These are phyloP conservation scores for Morpho achilles DNA, from an alignment of 2,888 invertebrate species.

Conservation along the genomic window DNA sequence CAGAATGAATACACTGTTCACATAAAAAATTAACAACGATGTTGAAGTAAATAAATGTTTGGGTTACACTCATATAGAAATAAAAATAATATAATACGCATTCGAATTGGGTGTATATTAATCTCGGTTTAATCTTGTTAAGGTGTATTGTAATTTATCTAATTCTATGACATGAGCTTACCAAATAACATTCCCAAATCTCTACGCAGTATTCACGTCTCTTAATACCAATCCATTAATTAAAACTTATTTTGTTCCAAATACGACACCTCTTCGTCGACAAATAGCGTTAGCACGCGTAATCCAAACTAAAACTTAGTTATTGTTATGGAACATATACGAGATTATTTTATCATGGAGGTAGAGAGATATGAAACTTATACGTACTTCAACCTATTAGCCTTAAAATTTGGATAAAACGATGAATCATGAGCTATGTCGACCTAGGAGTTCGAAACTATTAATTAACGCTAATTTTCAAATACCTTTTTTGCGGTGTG, in stretches of 20 bases:
- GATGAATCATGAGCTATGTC: too few species aligned
- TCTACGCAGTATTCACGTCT: constrained; percentile 54
- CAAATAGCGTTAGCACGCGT: constrained; percentile 52
- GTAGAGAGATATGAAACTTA: constrained; percentile 11
- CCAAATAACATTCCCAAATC: constrained; percentile 44
- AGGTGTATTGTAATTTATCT: constrained; percentile 23
- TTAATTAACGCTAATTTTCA: too few species aligned
- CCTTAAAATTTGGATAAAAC: too few species aligned
- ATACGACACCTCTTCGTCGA: constrained; percentile 51
- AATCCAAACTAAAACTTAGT: constrained; percentile 52
- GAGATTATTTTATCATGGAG: constrained; percentile 21
- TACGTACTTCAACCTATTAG: background rate
- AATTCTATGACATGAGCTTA: constrained; percentile 25
- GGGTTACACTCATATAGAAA: too few species aligned
- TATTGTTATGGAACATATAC: constrained; percentile 22
- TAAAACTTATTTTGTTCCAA: constrained; percentile 75
- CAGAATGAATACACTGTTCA: too few species aligned
- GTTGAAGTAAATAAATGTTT: too few species aligned
- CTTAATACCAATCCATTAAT: constrained; percentile 77
- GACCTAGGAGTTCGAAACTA: too few species aligned
- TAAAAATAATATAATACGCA: too few species aligned
- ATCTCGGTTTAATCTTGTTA: constrained; percentile 12
- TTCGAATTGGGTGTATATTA: constrained; percentile 3
- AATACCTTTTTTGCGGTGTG: too few species aligned
- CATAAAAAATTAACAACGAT: too few species aligned